phyloP scores from a whole-genome alignment of 2,113 vertebrate genomes.

The Poeciliopsis turrubarensis region DNA sequence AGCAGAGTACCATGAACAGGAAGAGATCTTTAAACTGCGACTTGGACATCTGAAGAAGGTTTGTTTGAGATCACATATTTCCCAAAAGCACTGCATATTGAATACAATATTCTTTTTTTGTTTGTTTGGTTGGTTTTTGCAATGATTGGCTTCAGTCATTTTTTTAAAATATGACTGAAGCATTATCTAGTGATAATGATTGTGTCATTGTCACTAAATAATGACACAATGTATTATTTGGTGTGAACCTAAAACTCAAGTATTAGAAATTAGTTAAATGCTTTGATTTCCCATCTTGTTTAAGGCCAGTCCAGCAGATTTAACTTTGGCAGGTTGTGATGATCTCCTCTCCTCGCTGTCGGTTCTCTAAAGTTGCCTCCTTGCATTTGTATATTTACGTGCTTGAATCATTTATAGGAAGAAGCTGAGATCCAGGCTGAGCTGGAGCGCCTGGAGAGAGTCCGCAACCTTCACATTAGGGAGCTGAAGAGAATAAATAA shows the following conservation, averaged over 20 bases:
- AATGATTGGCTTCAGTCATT: neutral
- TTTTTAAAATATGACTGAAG: neutral
- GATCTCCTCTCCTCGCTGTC: slow-evolving; percentile 48
- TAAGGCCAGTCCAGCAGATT: slow-evolving; percentile 46
- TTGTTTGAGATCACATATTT: neutral
- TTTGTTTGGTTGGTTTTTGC: neutral
- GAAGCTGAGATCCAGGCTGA: slow-evolving; percentile 99
- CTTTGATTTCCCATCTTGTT: slow-evolving; percentile 6
- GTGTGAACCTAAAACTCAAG: neutral
- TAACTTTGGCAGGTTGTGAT: slow-evolving; percentile 60
- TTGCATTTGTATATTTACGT: slow-evolving; percentile 50
- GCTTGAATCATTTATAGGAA: slow-evolving; percentile 88
- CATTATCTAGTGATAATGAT: no score
- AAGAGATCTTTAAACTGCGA: slow-evolving; percentile 99
- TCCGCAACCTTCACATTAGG: slow-evolving; percentile 99
- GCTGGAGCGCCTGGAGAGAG: slow-evolving; percentile 97
- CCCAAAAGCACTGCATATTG: neutral
- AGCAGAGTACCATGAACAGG: slow-evolving; percentile 99
- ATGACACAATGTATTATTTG: no score
- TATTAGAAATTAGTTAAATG: neutral
- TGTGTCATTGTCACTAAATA: no score
- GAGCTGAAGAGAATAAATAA: slow-evolving; percentile 99
- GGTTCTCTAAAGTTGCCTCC: slow-evolving; percentile 50
- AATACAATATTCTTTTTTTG: neutral
- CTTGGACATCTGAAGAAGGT: slow-evolving; percentile 99